Evolutionary conservation across 2,113 vertebrate species (phyloP).

Genomic region (Trematomus loennbergii): DNA sequence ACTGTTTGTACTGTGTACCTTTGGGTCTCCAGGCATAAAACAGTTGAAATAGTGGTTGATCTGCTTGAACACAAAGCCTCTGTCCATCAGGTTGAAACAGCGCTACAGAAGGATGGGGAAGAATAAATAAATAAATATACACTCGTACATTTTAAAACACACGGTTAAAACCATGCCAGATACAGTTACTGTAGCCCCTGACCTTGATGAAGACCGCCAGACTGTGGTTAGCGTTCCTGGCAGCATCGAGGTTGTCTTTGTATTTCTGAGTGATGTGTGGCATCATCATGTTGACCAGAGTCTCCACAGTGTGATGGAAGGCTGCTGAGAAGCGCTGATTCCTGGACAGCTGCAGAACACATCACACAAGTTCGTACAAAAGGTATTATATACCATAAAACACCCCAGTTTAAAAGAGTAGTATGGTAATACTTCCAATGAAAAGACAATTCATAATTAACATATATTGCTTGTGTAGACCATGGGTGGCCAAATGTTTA

Average conservation of each 20-base stretch:
- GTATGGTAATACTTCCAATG: too few species aligned
- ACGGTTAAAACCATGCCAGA: background rate
- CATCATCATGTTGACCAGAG: constrained; percentile 96
- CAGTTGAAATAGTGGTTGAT: constrained; percentile 98
- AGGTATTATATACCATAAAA: background rate
- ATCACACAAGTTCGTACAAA: background rate
- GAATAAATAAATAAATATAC: background rate
- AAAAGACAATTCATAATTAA: background rate
- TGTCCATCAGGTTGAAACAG: constrained; percentile 98
- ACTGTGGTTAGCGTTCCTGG: constrained; percentile 97
- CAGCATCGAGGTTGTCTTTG: constrained; percentile 96
- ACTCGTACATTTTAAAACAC: background rate
- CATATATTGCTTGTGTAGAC: background rate
- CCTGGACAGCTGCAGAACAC: constrained; percentile 87
- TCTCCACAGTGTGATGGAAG: constrained; percentile 96
- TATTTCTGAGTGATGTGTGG: constrained; percentile 98
- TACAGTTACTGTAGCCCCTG: constrained; percentile 18
- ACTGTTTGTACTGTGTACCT: constrained; percentile 81
- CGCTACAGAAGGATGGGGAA: constrained; percentile 82
- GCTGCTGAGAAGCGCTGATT: constrained; percentile 96
- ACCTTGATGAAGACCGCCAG: constrained; percentile 98
- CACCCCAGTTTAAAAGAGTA: background rate
- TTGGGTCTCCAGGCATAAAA: constrained; percentile 95
- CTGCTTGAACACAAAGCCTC: constrained; percentile 97
- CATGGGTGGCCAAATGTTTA: too few species aligned